phyloP scores from a whole-genome alignment of 2,797 vertebrate species.

The Betta splendens region DNA sequence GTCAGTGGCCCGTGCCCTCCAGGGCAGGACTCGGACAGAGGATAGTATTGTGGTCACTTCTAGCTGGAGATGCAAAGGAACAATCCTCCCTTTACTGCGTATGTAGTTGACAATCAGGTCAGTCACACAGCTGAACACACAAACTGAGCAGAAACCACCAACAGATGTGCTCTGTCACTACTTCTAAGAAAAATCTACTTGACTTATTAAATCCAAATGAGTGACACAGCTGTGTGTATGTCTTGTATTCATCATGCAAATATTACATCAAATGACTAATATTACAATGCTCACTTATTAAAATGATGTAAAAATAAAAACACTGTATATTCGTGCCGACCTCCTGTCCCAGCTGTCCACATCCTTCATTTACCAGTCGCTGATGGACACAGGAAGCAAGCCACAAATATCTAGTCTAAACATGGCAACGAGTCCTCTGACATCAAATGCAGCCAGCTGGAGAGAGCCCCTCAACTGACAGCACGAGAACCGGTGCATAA shows the following conservation, averaged over 20 bases:
- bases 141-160: background rate
- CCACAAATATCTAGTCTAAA: constrained; percentile 53
- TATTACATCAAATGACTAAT: background rate
- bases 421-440: constrained; percentile 25
- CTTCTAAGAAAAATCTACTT: constrained; percentile 11
- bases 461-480: background rate
- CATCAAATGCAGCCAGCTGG: background rate
- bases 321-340: background rate
- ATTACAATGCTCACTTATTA: background rate
- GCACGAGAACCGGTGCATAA: background rate
- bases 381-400: constrained; percentile 29
- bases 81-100: constrained; percentile 53
- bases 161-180: constrained; percentile 29
- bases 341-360: constrained; percentile 44
- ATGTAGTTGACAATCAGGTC: constrained; percentile 51
- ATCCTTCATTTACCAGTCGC: constrained; percentile 30
- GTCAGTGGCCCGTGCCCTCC: constrained; percentile 60
- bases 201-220: too few species aligned
- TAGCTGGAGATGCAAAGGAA: constrained; percentile 35
- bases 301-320: background rate
- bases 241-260: too few species aligned
- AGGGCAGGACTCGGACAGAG: constrained; percentile 55
- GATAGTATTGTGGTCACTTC: constrained; percentile 60
- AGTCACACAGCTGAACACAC: constrained; percentile 17
- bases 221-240: too few species aligned